Conservation (phyloP, 2,888 invertebrate species). For the Bedellia somnulentella region DNA sequence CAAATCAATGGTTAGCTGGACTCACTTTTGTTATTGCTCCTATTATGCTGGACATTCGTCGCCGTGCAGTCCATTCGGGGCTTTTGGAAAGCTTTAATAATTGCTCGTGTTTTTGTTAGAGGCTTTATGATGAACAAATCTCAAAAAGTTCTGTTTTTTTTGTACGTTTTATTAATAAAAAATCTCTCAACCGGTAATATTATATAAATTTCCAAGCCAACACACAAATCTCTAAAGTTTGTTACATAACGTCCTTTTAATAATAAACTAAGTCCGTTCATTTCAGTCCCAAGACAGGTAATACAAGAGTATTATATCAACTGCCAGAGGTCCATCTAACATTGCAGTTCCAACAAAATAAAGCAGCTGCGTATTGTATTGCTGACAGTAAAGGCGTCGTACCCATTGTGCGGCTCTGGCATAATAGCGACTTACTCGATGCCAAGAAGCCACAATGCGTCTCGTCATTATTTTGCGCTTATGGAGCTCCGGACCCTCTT, state of each 20-base stretch:
- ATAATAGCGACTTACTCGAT: constrained; percentile 53
- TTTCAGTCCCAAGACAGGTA: constrained; percentile 39
- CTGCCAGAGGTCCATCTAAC: constrained; percentile 26
- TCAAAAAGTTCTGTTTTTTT: too few relatives aligned
- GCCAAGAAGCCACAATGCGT: constrained; percentile 39
- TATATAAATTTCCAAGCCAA: too few relatives aligned
- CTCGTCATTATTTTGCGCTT: constrained; percentile 41
- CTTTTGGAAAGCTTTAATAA: constrained; percentile 19
- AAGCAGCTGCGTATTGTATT: constrained; percentile 50
- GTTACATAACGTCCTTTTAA: too few relatives aligned
- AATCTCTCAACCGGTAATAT: too few relatives aligned
- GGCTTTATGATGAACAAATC: too few relatives aligned
- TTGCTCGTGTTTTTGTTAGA: constrained; percentile 20
- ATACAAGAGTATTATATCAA: constrained; percentile 34
- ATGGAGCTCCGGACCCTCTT: constrained; percentile 22
- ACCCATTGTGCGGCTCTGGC: constrained; percentile 37
- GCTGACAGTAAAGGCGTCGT: constrained; percentile 44
- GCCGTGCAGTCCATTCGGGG: constrained; percentile 20
- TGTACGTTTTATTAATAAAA: too few relatives aligned
- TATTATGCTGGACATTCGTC: constrained; percentile 32
- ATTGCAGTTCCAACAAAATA: constrained; percentile 29
- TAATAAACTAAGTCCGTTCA: too few relatives aligned
- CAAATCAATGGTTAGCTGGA: constrained; percentile 54
- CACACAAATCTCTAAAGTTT: too few relatives aligned
- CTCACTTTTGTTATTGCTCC: constrained; percentile 53